Base-by-base conservation (phyloP, 2,888 invertebrate species). In the Lepidocyrtinus sp. region DNA sequence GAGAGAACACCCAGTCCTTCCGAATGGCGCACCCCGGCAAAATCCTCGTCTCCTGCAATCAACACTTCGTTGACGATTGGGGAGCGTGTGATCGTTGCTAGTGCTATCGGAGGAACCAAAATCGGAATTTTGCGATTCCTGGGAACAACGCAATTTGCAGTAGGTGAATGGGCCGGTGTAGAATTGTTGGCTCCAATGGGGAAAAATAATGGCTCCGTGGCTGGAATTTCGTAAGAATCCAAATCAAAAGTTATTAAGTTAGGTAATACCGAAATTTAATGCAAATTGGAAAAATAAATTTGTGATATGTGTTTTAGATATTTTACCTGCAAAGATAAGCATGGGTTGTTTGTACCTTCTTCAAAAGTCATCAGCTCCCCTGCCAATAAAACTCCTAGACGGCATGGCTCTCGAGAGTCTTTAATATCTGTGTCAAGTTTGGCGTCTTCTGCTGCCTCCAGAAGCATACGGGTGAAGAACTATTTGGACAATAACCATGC, bases 191-290 rank as follows among this genome's bases (percentile, higher is more conserved):
- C 97, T 85, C 93, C 96, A 0, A 90, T 94, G 80, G 99, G 99
- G 72, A 98, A 98, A 90, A 98, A 99, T 89, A 97, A 99, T 88
- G 98, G 99, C 77, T 93, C 95, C 68, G 96, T 98, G 36, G 95
- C 93, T 85, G 97, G 96, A 74, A 94, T 93, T 89, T 94, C 50
- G 77, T 77, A 36, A 50, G 36, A 36, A n/a, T n/a, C n/a, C n/a
- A n/a, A n/a, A n/a, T n/a, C n/a, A n/a, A n/a, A n/a, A n/a, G n/a
- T n/a, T n/a, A n/a, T n/a, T n/a, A n/a, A n/a, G n/a, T n/a, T n/a
- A n/a, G n/a, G n/a, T n/a, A n/a, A n/a, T n/a, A n/a, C n/a, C n/a
- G n/a, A n/a, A n/a, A n/a, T n/a, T n/a, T n/a, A n/a, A n/a, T n/a
- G n/a, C n/a, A n/a, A n/a, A n/a, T n/a, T n/a, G n/a, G n/a, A n/a